Evolutionary conservation across 2,113 vertebrate species (phyloP), one percentile per base, ranked within the genome.

Genomic region (Pholis gunnellus): DNA sequence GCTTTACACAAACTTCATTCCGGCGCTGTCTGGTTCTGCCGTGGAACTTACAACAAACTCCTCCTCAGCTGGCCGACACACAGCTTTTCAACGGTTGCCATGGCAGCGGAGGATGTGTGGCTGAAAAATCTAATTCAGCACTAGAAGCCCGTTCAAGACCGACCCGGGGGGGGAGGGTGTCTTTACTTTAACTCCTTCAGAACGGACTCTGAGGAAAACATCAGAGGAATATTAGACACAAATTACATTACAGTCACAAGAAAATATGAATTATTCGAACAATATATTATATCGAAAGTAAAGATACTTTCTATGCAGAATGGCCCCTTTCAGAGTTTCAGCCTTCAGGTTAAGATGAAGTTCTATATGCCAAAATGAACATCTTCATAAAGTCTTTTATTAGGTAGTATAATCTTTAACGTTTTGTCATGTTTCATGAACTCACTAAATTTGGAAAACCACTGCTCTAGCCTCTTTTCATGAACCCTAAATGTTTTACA

Each of bases 21-120:
- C 85, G 82, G 93, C 3, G 65, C 87, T 64, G 89, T 91, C 94
- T 76, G 89, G 94, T 94, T 95, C 82, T 76, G 74, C 57, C 40
- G 69, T 67, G 89, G 79, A 89, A 90, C 92, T 91, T 84, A 65
- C 80, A 65, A 72, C 70, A 68, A 83, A 79, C 82, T 83, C 89
- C 81, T 85, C 85, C 87, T 73, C 46, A 46, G 68, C 78, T 74
- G 82, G 76, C 50, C 57, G 20, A 50, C 80, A 56, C 69, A 31
- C 75, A 70, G 80, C 84, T 90, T 87, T 89, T 87, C 75, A 86
- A 36, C 64, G 1, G 94, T 95, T 90, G 75, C 82, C 89, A 94
- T 93, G 87, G 86, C 83, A 72, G 85, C 46, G 1, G 20, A 80
- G 83, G 86, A 86, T 77, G 87, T 78, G 67, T 67, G 79, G 61